These are phyloP conservation scores for Lamprotornis superbus DNA, from an alignment of 2,113 vertebrate genomes.

Conservation along the genomic window DNA sequence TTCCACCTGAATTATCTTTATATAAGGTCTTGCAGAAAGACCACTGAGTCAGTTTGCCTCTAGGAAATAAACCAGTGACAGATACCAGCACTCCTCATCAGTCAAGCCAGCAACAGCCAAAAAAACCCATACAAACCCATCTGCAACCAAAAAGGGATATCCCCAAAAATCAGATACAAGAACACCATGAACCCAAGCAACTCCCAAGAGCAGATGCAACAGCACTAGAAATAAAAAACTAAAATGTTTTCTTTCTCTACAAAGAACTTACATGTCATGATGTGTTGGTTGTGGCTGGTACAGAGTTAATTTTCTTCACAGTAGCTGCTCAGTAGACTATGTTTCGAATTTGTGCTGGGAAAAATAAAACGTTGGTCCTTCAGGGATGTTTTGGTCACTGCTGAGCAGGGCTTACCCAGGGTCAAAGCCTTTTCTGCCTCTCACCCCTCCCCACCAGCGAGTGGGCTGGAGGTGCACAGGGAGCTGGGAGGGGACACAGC, in stretches of 20 bases:
- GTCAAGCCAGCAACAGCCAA: neutral
- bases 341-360: neutral
- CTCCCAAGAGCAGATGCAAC: neutral
- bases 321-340: neutral
- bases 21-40: neutral
- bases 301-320: neutral
- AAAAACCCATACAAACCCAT: neutral
- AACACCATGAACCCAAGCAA: neutral
- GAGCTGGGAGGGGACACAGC: neutral
- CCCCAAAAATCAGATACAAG: neutral
- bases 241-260: neutral
- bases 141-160: neutral
- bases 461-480: neutral
- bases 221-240: neutral
- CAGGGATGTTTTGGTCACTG: neutral
- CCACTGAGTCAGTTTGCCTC: neutral
- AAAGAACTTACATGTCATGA: neutral
- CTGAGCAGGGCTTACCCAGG: neutral
- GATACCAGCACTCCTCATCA: neutral
- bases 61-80: neutral
- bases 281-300: neutral
- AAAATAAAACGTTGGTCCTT: neutral
- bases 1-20: neutral
- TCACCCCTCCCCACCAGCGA: rapidly evolving
- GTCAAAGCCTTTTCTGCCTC: neutral